phyloP scores from a whole-genome alignment of 2,888 invertebrate genomes.

The Agrochola litura region DNA sequence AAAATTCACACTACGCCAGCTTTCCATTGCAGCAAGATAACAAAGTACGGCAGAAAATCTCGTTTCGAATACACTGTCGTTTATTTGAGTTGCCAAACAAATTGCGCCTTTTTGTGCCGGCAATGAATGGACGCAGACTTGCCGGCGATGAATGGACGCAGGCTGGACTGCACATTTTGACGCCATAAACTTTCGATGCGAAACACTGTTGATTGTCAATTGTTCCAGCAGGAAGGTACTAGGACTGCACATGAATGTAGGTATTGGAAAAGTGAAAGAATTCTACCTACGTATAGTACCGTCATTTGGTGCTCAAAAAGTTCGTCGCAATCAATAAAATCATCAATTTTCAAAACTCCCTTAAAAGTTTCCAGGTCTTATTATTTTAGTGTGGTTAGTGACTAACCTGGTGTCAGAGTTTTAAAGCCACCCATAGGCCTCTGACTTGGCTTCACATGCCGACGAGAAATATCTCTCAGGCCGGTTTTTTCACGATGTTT shows the following conservation, averaged over 20 bases:
- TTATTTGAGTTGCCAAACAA: slow-evolving; percentile 67
- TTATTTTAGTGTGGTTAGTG: too few relatives aligned
- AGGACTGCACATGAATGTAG: background rate
- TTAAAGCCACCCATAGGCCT: too few relatives aligned
- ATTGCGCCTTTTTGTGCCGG: slow-evolving; percentile 60
- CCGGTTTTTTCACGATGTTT: too few relatives aligned
- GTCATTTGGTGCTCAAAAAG: too few relatives aligned
- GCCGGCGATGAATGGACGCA: slow-evolving; percentile 53
- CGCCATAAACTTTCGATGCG: slow-evolving; percentile 50
- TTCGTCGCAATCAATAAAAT: too few relatives aligned
- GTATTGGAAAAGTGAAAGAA: slow-evolving; percentile 1
- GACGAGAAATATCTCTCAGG: too few relatives aligned
- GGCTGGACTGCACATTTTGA: slow-evolving; percentile 49
- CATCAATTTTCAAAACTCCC: too few relatives aligned
- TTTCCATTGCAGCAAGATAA: slow-evolving; percentile 59
- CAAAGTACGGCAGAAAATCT: slow-evolving; percentile 60
- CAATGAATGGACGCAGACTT: slow-evolving; percentile 54
- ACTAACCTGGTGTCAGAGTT: too few relatives aligned
- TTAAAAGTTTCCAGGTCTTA: too few relatives aligned
- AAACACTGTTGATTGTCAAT: slow-evolving; percentile 67
- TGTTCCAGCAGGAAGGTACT: slow-evolving; percentile 55
- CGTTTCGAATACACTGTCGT: slow-evolving; percentile 62
- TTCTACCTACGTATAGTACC: background rate
- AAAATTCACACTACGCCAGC: slow-evolving; percentile 50
- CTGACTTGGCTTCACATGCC: too few relatives aligned